Evolutionary conservation across 2,797 vertebrate species (phyloP).

Genomic region (Fratercula arctica): DNA sequence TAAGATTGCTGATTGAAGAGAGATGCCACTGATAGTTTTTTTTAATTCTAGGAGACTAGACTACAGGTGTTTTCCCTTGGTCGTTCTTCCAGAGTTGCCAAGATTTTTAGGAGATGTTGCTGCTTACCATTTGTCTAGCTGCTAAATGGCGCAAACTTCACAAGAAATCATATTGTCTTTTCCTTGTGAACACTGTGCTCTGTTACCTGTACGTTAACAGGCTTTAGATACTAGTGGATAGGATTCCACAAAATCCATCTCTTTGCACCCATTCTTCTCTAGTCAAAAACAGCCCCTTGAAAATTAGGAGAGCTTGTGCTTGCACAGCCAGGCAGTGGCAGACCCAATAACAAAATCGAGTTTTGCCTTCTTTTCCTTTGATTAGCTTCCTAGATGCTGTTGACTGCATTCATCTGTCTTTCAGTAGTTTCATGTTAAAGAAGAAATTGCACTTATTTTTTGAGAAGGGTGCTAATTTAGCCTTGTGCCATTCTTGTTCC

Average conservation of each 20-base stretch:
- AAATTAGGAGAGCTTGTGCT: neutral
- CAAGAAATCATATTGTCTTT: neutral
- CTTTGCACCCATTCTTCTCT: neutral
- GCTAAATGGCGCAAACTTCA: neutral
- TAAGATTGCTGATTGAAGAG: neutral
- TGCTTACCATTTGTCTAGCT: neutral
- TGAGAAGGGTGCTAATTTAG: neutral
- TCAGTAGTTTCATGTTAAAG: neutral
- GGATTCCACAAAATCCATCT: neutral
- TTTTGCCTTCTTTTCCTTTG: neutral
- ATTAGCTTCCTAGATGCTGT: neutral
- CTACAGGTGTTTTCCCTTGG: neutral
- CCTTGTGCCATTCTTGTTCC: neutral
- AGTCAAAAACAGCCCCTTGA: neutral
- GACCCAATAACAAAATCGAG: rapidly evolving
- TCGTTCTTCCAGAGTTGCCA: neutral
- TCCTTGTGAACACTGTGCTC: neutral
- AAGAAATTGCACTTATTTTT: neutral
- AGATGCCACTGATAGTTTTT: neutral
- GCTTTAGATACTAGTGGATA: neutral
- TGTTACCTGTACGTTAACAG: neutral
- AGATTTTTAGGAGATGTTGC: neutral
- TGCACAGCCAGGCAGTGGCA: neutral
- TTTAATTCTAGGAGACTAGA: neutral
- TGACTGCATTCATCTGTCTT: rapidly evolving